Conservation (phyloP, 2,888 invertebrate species). For the Hyposoter dolosus region DNA sequence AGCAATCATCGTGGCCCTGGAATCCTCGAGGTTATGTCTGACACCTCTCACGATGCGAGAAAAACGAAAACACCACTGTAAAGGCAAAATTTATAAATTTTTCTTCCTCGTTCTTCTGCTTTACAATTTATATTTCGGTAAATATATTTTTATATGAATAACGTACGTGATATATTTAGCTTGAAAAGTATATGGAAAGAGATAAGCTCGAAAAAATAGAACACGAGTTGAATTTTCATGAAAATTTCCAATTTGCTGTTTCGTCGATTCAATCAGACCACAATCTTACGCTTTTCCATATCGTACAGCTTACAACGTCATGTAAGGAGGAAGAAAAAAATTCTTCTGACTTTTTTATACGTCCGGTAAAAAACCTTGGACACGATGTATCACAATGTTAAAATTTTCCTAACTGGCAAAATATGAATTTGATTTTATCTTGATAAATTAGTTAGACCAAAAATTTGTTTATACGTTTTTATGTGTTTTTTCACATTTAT, state of each 20-base stretch:
- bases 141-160: not conserved
- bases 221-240: conserved; percentile 2
- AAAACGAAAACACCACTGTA: conserved; percentile 15
- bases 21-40: conserved; percentile 51
- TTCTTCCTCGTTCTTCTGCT: conserved; percentile 21
- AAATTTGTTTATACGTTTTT: not conserved
- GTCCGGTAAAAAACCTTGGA: not conserved
- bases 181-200: conserved; percentile 14
- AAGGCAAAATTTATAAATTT: conserved; percentile 57
- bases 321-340: conserved; percentile 2
- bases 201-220: not conserved
- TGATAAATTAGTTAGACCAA: not conserved
- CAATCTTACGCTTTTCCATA: conserved; percentile 1
- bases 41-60: conserved; percentile 34
- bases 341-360: not conserved
- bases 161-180: not conserved
- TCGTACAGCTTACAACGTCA: not conserved
- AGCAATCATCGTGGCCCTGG: conserved; percentile 49
- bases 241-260: conserved; percentile 35
- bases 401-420: not conserved
- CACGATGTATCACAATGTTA: not conserved
- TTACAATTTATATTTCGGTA: not conserved
- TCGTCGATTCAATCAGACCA: conserved; percentile 23
- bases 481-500: too few species aligned
- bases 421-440: not conserved